Base-by-base conservation (phyloP, 2,797 vertebrate species). In the Masticophis lateralis region DNA sequence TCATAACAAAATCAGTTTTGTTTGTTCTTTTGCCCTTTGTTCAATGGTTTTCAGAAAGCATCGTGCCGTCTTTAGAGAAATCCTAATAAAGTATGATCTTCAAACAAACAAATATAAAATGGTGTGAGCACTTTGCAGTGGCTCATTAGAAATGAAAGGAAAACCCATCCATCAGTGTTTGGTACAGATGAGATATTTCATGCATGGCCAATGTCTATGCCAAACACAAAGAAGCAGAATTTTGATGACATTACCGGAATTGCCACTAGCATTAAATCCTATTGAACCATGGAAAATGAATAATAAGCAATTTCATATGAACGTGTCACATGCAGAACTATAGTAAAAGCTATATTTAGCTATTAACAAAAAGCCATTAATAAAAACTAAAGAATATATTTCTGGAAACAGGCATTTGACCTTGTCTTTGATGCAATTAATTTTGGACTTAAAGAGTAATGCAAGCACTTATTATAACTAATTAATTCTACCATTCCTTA, bases 141-240 rank as follows among this genome's bases (percentile, higher is more conserved):
- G 4, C 86, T 96, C 88, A 95, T 95, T 96, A 96, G 93, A 96
- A 96, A 96, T 47, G 28, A 96, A 96, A 91, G 61, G 83, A 90
- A 96, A 96, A 96, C 89, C 55, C 61, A 92, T 97, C 92, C 93
- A 91, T 97, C 96, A 96, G 90, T 95, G 90, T 96, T 97, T 95
- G 87, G 87, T 92, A 74, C 55, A 94, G 91, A 95, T 96, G 90
- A 95, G 32, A 66, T 94, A 92, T 95, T 96, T 94, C 94, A 83
- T 95, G 92, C 95, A 92, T 96, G 14, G 10, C 1, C 57, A 92
- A 57, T 95, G 92, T 88, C 83, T 95, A 92, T 92, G 90, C 74
- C 27, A 92, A 90, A 20, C 56, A 94, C 37, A 95, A 96, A 96
- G 37, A 94, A 94, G n/a, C 20, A 94, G 95, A 96, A 86, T 87